Evolutionary conservation across 1,140 invertebrate genomes (phyloP).

Genomic region (Paraescarpia echinospica): DNA sequence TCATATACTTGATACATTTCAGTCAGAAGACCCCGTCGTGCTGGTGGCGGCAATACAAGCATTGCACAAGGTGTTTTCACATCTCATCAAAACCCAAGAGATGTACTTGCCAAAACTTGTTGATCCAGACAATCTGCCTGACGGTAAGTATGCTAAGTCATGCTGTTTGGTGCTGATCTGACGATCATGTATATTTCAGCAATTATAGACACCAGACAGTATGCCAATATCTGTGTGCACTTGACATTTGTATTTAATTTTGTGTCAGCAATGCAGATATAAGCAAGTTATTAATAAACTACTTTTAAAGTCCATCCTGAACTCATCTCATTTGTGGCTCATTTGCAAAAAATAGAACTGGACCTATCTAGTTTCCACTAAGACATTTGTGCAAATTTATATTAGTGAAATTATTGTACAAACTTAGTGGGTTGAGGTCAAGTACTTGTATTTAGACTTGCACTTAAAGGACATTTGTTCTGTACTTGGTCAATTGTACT

Average conservation of each 20-base stretch:
- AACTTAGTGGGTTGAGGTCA: too few species aligned
- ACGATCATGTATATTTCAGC: too few species aligned
- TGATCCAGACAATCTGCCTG: not conserved
- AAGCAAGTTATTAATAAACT: too few species aligned
- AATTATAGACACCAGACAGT: too few species aligned
- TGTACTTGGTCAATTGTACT: too few species aligned
- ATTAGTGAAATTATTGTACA: not conserved
- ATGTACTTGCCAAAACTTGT: constrained; percentile 30
- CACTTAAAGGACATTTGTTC: too few species aligned
- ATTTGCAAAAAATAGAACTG: too few species aligned
- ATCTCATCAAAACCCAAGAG: constrained; percentile 39
- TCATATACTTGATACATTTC: constrained; percentile 25
- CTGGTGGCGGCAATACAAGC: constrained; percentile 37
- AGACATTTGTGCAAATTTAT: too few species aligned
- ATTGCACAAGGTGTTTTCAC: constrained; percentile 43
- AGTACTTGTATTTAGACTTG: too few species aligned
- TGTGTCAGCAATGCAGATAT: not conserved
- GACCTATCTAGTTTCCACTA: too few species aligned
- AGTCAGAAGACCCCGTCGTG: constrained; percentile 40
- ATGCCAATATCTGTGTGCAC: too few species aligned
- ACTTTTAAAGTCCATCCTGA: not conserved
- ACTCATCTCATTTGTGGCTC: not conserved
- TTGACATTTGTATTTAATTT: too few species aligned
- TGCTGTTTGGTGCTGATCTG: not conserved
- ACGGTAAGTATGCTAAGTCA: not conserved